Conservation (phyloP, 2,888 invertebrate genomes). For the Frankliniella intonsa region DNA sequence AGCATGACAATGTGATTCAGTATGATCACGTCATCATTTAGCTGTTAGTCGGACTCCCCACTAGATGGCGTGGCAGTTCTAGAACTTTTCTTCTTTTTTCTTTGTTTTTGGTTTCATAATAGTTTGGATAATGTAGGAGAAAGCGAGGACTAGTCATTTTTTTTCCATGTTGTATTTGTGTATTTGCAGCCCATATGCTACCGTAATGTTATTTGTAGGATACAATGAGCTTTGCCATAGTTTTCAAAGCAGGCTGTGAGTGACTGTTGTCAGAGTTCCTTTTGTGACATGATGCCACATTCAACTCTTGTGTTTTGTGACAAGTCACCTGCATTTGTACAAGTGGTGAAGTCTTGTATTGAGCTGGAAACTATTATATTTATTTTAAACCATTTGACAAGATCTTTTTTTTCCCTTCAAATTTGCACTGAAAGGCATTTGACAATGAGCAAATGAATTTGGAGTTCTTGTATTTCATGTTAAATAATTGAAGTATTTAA, state of each 20-base stretch:
- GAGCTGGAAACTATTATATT: constrained; percentile 27
- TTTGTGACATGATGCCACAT: background rate
- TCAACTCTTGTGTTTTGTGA: constrained; percentile 5
- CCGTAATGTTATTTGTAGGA: constrained; percentile 16
- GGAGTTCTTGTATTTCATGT: constrained; percentile 14
- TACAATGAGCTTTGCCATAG: constrained; percentile 25
- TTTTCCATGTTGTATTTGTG: constrained; percentile 26
- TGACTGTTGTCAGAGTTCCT: constrained; percentile 13
- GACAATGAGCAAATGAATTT: constrained; percentile 11
- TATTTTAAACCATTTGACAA: constrained; percentile 21
- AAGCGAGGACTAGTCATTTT: constrained; percentile 25
- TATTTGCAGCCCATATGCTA: constrained; percentile 20
- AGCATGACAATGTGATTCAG: constrained; percentile 26
- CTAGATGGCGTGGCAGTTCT: constrained; percentile 26
- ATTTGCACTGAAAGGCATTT: background rate
- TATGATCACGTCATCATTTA: constrained; percentile 20
- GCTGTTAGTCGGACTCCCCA: constrained; percentile 25
- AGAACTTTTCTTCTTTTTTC: constrained; percentile 13
- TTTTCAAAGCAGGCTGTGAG: constrained; percentile 24
- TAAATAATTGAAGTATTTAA: constrained; percentile 15
- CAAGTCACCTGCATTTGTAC: constrained; percentile 26
- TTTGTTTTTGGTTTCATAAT: constrained; percentile 25
- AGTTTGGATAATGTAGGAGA: constrained; percentile 25
- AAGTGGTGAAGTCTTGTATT: constrained; percentile 26
- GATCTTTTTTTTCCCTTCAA: constrained; percentile 12